Evolutionary conservation across 2,797 vertebrate species (phyloP).

Genomic region (Neomorphus geoffroyi): DNA sequence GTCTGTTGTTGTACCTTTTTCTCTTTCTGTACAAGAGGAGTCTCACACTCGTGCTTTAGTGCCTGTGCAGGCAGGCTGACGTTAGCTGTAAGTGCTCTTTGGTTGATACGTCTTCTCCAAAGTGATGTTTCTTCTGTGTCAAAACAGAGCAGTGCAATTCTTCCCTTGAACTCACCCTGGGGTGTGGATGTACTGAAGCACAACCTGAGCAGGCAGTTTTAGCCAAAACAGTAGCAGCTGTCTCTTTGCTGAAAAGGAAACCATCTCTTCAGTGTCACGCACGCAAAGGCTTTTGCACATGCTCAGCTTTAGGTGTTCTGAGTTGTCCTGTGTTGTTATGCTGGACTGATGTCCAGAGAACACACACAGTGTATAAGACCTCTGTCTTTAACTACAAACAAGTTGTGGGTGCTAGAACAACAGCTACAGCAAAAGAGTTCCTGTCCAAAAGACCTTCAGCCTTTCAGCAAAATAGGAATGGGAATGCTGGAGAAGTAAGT

Average conservation of each 20-base stretch:
- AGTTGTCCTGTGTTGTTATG: not conserved
- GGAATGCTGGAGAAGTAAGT: not conserved
- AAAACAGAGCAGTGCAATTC: not conserved
- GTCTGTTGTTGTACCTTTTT: too few species aligned
- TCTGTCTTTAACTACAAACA: not conserved
- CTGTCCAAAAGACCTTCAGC: not conserved
- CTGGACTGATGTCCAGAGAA: not conserved
- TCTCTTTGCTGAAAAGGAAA: not conserved
- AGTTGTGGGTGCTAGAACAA: not conserved
- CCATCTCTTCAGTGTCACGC: fast-evolving
- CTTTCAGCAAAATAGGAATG: not conserved
- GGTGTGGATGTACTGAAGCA: not conserved
- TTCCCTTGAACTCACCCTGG: not conserved
- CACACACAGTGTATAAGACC: fast-evolving
- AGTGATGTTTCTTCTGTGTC: not conserved
- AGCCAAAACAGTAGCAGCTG: not conserved
- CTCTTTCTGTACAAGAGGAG: not conserved
- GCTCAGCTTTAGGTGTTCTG: not conserved
- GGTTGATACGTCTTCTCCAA: too few species aligned
- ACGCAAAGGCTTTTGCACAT: fast-evolving
- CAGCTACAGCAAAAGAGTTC: not conserved
- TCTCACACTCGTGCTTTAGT: not conserved
- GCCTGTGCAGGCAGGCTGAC: fast-evolving
- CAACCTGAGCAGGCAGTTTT: not conserved
- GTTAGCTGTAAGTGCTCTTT: not conserved